A percentile compares a stretch with the other conserved stretches of the same genome.
These are phyloP conservation scores for Agelas oroides DNA, from an alignment of 37 sponge, comb jelly and placozoan species.

Conservation along the genomic window DNA sequence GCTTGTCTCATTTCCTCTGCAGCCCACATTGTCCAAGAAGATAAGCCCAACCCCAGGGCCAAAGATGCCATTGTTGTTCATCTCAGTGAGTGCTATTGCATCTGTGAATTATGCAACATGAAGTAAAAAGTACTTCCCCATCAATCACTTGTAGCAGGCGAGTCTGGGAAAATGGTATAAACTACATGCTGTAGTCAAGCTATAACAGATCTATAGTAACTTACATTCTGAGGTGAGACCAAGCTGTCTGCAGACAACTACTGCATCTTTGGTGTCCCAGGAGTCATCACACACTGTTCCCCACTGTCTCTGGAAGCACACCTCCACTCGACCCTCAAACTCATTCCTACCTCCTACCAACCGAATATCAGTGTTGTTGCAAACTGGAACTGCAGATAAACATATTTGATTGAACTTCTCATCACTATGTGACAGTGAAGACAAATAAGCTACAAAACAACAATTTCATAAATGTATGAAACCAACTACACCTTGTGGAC, in stretches of 20 bases:
- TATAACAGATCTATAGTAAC: too few relatives aligned
- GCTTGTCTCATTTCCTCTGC: slow-evolving; percentile 33
- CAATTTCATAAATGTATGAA: too few relatives aligned
- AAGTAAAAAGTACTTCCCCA: too few relatives aligned
- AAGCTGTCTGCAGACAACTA: not conserved
- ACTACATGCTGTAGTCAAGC: too few relatives aligned
- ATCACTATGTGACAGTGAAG: too few relatives aligned
- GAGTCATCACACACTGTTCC: slow-evolving; percentile 45
- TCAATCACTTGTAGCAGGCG: too few relatives aligned
- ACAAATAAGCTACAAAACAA: too few relatives aligned
- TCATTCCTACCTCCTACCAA: slow-evolving; percentile 4
- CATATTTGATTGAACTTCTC: too few relatives aligned
- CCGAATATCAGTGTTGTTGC: slow-evolving; percentile 35
- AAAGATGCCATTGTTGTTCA: not conserved
- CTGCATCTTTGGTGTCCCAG: not conserved
- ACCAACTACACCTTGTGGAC: slow-evolving; percentile 44
- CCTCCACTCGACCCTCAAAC: slow-evolving; percentile 23
- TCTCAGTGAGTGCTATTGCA: too few relatives aligned
- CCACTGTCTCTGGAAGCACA: slow-evolving; percentile 20
- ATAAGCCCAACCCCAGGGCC: slow-evolving; percentile 49
- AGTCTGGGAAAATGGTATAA: too few relatives aligned
- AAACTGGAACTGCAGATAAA: not conserved
- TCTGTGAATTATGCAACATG: too few relatives aligned
- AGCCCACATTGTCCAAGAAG: slow-evolving; percentile 54
- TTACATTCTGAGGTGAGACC: too few relatives aligned